Base-by-base conservation (phyloP, 2,797 vertebrate genomes). In the Microtus californicus region DNA sequence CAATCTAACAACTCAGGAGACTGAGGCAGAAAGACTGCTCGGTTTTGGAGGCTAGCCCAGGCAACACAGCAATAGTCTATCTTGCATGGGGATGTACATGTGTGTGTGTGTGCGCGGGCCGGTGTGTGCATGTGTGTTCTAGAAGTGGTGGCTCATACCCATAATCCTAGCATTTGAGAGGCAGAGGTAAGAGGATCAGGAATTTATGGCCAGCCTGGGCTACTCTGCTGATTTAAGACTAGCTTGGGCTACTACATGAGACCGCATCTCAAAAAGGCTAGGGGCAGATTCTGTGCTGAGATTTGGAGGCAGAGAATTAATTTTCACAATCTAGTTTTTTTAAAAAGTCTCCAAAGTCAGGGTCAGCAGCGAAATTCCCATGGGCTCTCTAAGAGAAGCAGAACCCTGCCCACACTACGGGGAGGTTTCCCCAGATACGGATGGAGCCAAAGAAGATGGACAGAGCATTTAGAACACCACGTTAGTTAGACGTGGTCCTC, bases 271-370 rank as follows among this genome's bases (percentile, higher is more conserved):
- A 37, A 79, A 54, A 40, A 48, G 34, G 12, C 19, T 27, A 37
- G 43, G 45, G 59, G 69, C 29, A 76, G 65, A 43, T 95, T 69
- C 61, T 59, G 54, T 82, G 27, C 23, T 59, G 5, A 87, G 73
- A 56, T 21, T 27, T 63, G 29, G 59, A 25, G 3, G 90, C 3
- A 85, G 23, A 29, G 67, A 69, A 83, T 31, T 25, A 14, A 69
- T 93, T 83, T 93, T 93, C 90, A 94, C 48, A 67, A 83, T 25
- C 2, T 67, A 92, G 51, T 37, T 73, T 80, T 40, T 73, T 80
- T 40, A 3, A 29, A 87, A 91, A 87, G 34, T 56, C 45, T 45
- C 79, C 27, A 11, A 74, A 73, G 59, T 0, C 56, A 51, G 67
- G 31, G 34, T 45, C 78, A 56, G 78, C 87, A 83, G 71, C 90